A percentile compares a stretch with the other conserved stretches of the same genome.
These are phyloP conservation scores for Micromussa lordhowensis DNA, from an alignment of 92 coral and sea anemone species.

Conservation along the genomic window DNA sequence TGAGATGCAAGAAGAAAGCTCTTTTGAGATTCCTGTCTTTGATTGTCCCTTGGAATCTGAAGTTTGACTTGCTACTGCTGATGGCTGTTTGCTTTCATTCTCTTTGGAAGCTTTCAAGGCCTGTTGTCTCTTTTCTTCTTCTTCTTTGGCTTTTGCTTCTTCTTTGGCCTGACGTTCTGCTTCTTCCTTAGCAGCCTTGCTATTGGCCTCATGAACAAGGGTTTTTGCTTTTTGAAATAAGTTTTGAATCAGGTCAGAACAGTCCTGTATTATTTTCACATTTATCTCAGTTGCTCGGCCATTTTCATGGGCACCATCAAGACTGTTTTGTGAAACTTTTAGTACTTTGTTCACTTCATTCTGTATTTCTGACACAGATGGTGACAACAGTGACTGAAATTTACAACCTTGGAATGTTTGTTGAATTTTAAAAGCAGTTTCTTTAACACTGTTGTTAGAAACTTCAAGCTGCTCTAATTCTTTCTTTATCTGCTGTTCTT, in stretches of 20 bases:
- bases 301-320: constrained; percentile 46
- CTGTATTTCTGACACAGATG: constrained; percentile 56
- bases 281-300: constrained; percentile 71
- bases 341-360: constrained; percentile 70
- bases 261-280: constrained; percentile 51
- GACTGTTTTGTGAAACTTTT: constrained; percentile 51
- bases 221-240: constrained; percentile 58
- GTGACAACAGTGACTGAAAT: constrained; percentile 36
- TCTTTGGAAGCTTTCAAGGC: constrained; percentile 12
- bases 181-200: constrained; percentile 76
- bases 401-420: constrained; percentile 61
- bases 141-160: constrained; percentile 56
- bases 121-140: constrained; percentile 51
- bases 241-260: constrained; percentile 55
- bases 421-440: constrained; percentile 48
- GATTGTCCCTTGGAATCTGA: constrained; percentile 8
- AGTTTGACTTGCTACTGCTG: constrained; percentile 19
- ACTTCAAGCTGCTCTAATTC: constrained; percentile 56
- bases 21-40: constrained; percentile 53
- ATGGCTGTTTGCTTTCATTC: constrained; percentile 12
- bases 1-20: constrained; percentile 73
- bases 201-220: constrained; percentile 63
- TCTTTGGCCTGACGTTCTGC: constrained; percentile 68
- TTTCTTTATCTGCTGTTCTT: constrained; percentile 70
- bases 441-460: constrained; percentile 42